Percentiles rank a stretch among this genome's conserved stretches.
These are phyloP conservation scores for Lipotes vexillifer DNA, from an alignment of 2,113 vertebrate species.

Conservation along the genomic window DNA sequence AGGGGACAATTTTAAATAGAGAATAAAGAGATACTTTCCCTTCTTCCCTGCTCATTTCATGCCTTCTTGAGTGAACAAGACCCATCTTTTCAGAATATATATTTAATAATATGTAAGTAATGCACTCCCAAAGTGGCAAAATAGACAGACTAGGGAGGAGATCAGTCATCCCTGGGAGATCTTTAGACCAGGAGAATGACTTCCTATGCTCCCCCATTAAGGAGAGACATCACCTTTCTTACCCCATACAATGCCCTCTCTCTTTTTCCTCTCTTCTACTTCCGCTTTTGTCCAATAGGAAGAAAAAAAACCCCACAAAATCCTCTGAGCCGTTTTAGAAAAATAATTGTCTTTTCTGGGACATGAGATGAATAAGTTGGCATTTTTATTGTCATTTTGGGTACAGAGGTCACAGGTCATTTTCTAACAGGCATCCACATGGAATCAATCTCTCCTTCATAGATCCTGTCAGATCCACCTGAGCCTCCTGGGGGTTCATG, in stretches of 20 bases:
- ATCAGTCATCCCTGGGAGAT: neutral
- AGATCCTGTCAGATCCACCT: conserved; percentile 34
- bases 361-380: conserved; percentile 35
- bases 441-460: conserved; percentile 51
- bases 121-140: neutral
- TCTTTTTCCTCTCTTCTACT: neutral
- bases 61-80: neutral
- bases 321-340: neutral
- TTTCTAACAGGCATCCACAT: conserved; percentile 25
- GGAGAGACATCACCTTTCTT: neutral
- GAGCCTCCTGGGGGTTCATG: neutral
- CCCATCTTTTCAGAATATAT: conserved; percentile 7
- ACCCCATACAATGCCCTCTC: neutral
- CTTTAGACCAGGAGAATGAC: neutral
- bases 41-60: neutral
- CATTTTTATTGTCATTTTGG: conserved; percentile 53
- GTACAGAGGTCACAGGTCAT: conserved; percentile 40
- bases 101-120: neutral
- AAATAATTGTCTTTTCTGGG: conserved; percentile 15
- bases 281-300: neutral
- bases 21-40: neutral
- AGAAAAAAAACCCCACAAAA: neutral
- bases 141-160: neutral
- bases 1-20: neutral
- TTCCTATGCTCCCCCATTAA: neutral